Conservation (phyloP, 2,797 vertebrate species). For the Ispidina picta region DNA sequence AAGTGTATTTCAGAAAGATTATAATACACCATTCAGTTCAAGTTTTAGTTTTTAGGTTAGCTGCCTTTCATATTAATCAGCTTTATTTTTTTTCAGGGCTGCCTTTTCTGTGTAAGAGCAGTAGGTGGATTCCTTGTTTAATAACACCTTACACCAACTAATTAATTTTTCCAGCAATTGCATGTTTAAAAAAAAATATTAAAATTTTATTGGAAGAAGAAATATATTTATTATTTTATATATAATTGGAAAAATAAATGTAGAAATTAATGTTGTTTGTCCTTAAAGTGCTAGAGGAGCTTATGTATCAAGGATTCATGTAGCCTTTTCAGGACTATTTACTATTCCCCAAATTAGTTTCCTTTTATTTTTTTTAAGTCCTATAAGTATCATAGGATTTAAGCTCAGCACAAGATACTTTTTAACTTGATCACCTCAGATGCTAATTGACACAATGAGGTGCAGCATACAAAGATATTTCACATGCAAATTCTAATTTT, state of each 20-base stretch:
- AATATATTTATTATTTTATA: neutral
- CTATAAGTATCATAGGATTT: neutral
- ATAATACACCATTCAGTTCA: slow-evolving; percentile 49
- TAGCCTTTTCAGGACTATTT: neutral
- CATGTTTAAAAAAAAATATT: slow-evolving; percentile 30
- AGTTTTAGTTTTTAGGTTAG: slow-evolving; percentile 69
- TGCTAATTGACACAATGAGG: neutral
- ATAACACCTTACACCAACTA: slow-evolving; percentile 61
- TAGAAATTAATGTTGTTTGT: neutral
- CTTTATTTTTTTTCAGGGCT: slow-evolving; percentile 74
- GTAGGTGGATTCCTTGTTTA: slow-evolving; percentile 73
- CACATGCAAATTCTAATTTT: neutral
- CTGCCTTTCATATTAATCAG: slow-evolving; percentile 70
- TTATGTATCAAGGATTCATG: neutral
- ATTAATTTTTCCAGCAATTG: slow-evolving; percentile 76
- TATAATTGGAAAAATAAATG: neutral
- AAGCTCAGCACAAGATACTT: neutral
- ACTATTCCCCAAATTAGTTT: neutral
- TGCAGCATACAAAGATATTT: neutral
- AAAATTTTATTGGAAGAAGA: slow-evolving; percentile 6
- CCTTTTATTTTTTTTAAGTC: slow-evolving; percentile 7
- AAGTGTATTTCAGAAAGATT: slow-evolving; percentile 69
- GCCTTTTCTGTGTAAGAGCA: slow-evolving; percentile 71
- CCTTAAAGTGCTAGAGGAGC: neutral
- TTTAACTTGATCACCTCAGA: neutral